A percentile compares a stretch with the other conserved stretches of the same genome.
phyloP scores from a whole-genome alignment of 2,113 vertebrate species.

The Pithys albifrons region DNA sequence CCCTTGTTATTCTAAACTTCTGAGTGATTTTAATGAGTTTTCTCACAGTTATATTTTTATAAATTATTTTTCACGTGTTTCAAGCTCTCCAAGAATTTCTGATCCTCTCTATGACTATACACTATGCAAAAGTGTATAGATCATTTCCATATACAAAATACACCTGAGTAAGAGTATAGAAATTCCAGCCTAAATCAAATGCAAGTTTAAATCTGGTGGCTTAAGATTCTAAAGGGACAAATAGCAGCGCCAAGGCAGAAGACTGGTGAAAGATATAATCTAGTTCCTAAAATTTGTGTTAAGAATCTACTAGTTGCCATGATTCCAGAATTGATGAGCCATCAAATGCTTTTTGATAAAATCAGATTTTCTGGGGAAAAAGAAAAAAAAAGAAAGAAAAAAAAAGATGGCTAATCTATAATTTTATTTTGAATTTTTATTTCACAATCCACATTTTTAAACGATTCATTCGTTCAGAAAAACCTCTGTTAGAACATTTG shows the following conservation, averaged over 20 bases:
- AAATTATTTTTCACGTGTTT: neutral
- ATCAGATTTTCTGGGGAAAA: rapidly evolving
- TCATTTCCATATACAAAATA: neutral
- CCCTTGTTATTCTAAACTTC: neutral
- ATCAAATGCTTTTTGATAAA: neutral
- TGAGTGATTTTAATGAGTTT: neutral
- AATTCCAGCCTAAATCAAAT: neutral
- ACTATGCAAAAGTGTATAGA: neutral
- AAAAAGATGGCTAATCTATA: neutral
- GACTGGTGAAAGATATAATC: neutral
- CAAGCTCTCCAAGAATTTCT: neutral
- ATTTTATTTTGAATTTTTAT: neutral
- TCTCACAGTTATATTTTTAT: neutral
- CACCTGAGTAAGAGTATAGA: neutral
- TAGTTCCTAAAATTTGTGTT: neutral
- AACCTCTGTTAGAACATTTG: neutral
- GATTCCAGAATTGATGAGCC: neutral
- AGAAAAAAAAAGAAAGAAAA: neutral
- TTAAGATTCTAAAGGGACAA: neutral
- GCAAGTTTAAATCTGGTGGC: neutral
- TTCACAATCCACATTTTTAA: neutral
- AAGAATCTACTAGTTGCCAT: neutral
- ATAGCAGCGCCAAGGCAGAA: neutral
- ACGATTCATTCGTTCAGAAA: neutral
- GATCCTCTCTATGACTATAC: neutral